Base-by-base conservation (phyloP, 2,113 vertebrate genomes). In the Lepisosteus oculatus region DNA sequence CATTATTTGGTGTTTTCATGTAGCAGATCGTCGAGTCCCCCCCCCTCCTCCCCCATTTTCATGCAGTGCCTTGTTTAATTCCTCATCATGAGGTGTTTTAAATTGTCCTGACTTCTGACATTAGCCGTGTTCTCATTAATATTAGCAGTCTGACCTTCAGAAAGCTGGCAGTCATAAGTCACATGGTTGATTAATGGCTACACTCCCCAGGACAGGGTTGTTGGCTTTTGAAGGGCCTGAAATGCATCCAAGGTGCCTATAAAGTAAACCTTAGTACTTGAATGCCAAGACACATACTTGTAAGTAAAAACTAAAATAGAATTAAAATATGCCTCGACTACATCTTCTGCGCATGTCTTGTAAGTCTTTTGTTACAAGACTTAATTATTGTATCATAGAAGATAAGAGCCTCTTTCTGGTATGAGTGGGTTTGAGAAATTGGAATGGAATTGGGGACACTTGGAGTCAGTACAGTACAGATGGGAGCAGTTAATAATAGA, bases 201-300 rank as follows among this genome's bases (percentile, higher is more conserved):
- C 74, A 77, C 73, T 75, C 83, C 79, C 80, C 67, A 74, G 80
- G 86, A 84, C 82, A 82, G 81, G 81, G 75, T 79, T 82, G 83
- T 84, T 80, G 82, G 76, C 69, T 78, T 78, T 77, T 84, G 78
- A 80, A 81, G 74, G 76, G 78, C 78, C 64, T 83, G 81, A 87
- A 80, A 79, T 77, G 70, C 70, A 73, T 79, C 83, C 87, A 83
- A 74, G 68, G 75, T 81, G 61, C 76, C 81, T 42, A 77, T 84
- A 81, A 83, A 85, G 78, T 84, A 81, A 83, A 85, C 79, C 79
- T 81, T 78, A 69, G 80, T 79, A 77, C 82, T 83, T 77, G 78
- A 73, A 88, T 79, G 81, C 79, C 8, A 65, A 43, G 44, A 29
- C 29, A 29, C 11, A 43, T 66, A 9, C 63, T 6, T 41, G 13